These are phyloP conservation scores for Caenorhabditis sp. DNA, from an alignment of 2,888 invertebrate species.

Conservation along the genomic window DNA sequence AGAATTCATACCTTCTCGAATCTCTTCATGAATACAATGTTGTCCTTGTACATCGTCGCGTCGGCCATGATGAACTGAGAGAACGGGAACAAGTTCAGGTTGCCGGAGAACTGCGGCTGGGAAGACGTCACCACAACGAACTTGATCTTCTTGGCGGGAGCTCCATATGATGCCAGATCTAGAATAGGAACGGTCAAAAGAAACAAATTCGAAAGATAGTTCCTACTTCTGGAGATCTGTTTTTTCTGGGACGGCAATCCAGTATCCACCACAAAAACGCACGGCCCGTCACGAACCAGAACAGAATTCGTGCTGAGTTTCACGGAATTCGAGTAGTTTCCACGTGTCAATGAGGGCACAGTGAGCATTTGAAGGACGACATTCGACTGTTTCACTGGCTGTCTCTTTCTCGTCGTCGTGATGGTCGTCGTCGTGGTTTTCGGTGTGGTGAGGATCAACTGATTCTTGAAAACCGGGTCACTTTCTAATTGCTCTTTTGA, in stretches of 20 bases:
- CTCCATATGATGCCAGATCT: conserved; percentile 66
- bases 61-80: conserved; percentile 68
- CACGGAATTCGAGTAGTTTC: conserved; percentile 62
- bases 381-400: conserved; percentile 23
- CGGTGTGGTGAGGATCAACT: conserved; percentile 57
- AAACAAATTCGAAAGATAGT: not conserved
- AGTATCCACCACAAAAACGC: conserved; percentile 68
- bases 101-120: conserved; percentile 69
- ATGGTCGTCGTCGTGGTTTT: conserved; percentile 25
- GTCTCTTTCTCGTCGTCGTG: conserved; percentile 43
- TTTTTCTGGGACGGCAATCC: conserved; percentile 69
- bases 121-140: conserved; percentile 69
- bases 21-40: conserved; percentile 52
- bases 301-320: conserved; percentile 67
- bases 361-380: conserved; percentile 61
- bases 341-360: conserved; percentile 43
- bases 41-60: conserved; percentile 51
- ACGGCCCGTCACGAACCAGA: conserved; percentile 62
- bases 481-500: conserved; percentile 44
- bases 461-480: conserved; percentile 37
- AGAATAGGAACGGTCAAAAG: no score
- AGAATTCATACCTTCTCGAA: conserved; percentile 63
- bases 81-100: conserved; percentile 69
- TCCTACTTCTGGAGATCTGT: conserved; percentile 62
- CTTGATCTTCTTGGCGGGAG: conserved; percentile 59